These are phyloP conservation scores for Cotesia congregata DNA, from an alignment of 2,888 invertebrate genomes.

Conservation along the genomic window DNA sequence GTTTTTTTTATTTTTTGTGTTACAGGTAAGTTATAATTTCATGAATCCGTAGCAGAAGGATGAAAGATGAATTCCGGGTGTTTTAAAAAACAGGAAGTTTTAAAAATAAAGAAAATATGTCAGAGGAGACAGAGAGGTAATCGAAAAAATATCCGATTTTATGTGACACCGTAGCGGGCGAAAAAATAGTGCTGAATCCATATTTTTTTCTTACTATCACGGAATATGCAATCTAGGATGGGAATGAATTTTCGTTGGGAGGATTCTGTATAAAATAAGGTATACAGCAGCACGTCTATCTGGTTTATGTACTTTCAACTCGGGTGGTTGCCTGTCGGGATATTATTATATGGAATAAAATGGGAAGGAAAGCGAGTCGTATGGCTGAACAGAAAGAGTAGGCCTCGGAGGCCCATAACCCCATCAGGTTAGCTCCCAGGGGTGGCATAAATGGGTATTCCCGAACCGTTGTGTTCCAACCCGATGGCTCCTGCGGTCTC, in stretches of 20 bases:
- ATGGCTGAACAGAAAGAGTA: conserved; percentile 66
- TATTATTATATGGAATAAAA: conserved; percentile 67
- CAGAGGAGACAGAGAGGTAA: conserved; percentile 38
- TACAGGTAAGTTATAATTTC: conserved; percentile 58
- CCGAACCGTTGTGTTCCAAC: conserved; percentile 48
- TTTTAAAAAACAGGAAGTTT: conserved; percentile 10
- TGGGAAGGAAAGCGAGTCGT: conserved; percentile 66
- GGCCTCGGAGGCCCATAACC: conserved; percentile 75
- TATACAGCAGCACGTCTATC: not conserved
- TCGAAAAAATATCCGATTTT: conserved; percentile 56
- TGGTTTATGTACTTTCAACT: conserved; percentile 19
- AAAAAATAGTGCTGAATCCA: conserved; percentile 51
- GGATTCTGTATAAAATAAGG: not conserved
- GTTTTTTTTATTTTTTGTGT: conserved; percentile 53
- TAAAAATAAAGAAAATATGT: conserved; percentile 47
- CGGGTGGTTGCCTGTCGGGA: conserved; percentile 44
- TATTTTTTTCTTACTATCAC: conserved; percentile 53
- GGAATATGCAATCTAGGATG: conserved; percentile 64
- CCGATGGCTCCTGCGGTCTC: conserved; percentile 59
- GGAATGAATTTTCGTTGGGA: conserved; percentile 54
- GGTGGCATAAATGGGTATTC: conserved; percentile 62
- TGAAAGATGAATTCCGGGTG: conserved; percentile 51
- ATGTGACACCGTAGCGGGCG: conserved; percentile 37
- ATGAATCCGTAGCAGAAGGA: conserved; percentile 21
- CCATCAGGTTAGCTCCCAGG: conserved; percentile 72